Evolutionary conservation across 2,888 invertebrate genomes (phyloP).

Genomic region (Ectemnius continuus): DNA sequence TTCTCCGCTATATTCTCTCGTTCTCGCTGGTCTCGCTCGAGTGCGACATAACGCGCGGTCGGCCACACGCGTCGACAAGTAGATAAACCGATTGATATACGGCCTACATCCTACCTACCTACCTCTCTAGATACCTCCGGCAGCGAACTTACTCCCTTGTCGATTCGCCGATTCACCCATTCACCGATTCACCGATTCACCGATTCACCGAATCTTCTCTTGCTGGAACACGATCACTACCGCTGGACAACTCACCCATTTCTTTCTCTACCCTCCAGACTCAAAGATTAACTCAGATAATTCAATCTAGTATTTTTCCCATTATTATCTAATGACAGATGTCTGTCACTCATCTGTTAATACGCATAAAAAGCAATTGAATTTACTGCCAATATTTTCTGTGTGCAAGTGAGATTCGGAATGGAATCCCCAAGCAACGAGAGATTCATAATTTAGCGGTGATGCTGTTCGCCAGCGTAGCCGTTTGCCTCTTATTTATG

Average conservation of each 20-base stretch:
- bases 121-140: conserved; percentile 35
- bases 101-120: conserved; percentile 65
- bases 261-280: too few relatives aligned
- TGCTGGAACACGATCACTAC: too few relatives aligned
- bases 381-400: too few relatives aligned
- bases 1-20: conserved; percentile 46
- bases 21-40: conserved; percentile 24
- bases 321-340: too few relatives aligned
- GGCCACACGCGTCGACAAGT: conserved; percentile 78
- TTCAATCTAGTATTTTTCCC: too few relatives aligned
- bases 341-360: too few relatives aligned
- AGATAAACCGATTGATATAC: conserved; percentile 78
- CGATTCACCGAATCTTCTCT: conserved; percentile 34
- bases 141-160: conserved; percentile 38
- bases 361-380: too few relatives aligned
- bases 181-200: conserved; percentile 23
- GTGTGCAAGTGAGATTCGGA: too few relatives aligned
- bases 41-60: conserved; percentile 72
- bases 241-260: too few relatives aligned
- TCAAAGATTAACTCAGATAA: too few relatives aligned
- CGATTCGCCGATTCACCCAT: conserved; percentile 54
- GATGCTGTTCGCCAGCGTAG: conserved; percentile 67
- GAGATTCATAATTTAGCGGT: conserved; percentile 75
- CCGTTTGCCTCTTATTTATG: conserved; percentile 77
- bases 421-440: background rate